Evolutionary conservation across 2,888 invertebrate species (phyloP).

Genomic region (Molorchus minor): DNA sequence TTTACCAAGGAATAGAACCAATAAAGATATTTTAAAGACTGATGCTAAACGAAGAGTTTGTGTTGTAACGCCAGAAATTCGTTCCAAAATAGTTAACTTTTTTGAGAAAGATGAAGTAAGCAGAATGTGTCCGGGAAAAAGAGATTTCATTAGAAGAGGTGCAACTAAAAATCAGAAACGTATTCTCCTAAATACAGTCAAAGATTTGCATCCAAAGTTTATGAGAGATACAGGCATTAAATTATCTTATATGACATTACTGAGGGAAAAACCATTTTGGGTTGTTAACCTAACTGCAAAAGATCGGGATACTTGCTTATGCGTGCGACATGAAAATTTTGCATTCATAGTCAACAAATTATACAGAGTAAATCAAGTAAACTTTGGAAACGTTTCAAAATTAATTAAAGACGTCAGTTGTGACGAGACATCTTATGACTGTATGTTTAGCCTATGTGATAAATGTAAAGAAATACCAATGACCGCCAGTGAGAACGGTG

Average conservation of each 20-base stretch:
- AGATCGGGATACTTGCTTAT: conserved; percentile 42
- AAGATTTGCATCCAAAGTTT: conserved; percentile 6
- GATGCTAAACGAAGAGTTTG: conserved; percentile 17
- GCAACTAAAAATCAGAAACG: conserved; percentile 42
- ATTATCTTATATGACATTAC: conserved; percentile 37
- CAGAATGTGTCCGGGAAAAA: conserved; percentile 42
- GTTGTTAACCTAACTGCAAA: conserved; percentile 38
- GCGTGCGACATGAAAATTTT: conserved; percentile 33
- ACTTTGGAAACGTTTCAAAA: not conserved
- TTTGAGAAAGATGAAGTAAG: conserved; percentile 42
- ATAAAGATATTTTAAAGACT: conserved; percentile 19
- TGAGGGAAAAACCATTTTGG: conserved; percentile 43
- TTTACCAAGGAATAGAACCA: conserved; percentile 26
- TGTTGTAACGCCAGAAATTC: conserved; percentile 20
- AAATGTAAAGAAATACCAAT: conserved; percentile 1
- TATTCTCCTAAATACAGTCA: conserved; percentile 10
- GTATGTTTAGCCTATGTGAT: conserved; percentile 16
- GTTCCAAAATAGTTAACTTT: conserved; percentile 25
- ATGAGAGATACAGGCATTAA: conserved; percentile 36
- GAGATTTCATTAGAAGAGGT: conserved; percentile 36
- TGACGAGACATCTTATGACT: conserved; percentile 11
- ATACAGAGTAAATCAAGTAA: not conserved
- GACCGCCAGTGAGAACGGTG: not conserved
- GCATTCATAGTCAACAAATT: conserved; percentile 10
- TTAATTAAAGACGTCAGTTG: conserved; percentile 2